phyloP scores from a whole-genome alignment of 2,113 vertebrate species.

The Pseudorasbora parva region DNA sequence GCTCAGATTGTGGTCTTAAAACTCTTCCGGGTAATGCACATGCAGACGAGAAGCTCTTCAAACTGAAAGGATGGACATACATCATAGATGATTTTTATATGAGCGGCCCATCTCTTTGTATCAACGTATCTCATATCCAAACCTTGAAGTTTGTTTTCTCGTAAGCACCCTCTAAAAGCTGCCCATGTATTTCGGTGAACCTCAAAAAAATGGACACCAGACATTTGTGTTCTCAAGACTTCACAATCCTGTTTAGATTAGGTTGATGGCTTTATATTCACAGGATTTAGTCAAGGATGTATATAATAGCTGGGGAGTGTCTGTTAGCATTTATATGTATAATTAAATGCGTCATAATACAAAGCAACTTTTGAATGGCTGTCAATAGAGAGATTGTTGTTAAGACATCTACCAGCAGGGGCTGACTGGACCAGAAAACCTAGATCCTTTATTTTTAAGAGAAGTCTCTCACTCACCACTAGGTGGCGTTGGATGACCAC shows the following conservation, averaged over 20 bases:
- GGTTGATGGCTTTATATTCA: neutral
- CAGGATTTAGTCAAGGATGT: neutral
- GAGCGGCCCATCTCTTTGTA: neutral
- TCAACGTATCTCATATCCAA: neutral
- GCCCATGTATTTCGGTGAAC: neutral
- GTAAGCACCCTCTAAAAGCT: neutral
- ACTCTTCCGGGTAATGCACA: too few relatives aligned
- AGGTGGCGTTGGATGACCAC: slow-evolving; percentile 62
- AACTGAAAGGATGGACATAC: neutral
- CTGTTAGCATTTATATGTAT: neutral
- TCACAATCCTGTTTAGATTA: neutral
- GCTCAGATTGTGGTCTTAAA: too few relatives aligned
- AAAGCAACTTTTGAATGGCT: neutral
- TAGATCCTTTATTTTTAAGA: neutral
- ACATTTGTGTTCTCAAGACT: neutral
- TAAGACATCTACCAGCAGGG: neutral
- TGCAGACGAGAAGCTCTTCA: neutral
- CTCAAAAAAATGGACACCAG: neutral
- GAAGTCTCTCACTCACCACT: slow-evolving; percentile 48
- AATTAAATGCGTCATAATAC: neutral
- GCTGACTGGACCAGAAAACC: neutral
- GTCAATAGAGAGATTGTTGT: neutral
- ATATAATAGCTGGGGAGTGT: neutral
- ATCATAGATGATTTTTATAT: neutral
- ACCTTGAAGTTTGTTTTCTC: neutral